Base-by-base conservation (phyloP, 2,888 invertebrate species). In the Caenorhabditis sulstoni region DNA sequence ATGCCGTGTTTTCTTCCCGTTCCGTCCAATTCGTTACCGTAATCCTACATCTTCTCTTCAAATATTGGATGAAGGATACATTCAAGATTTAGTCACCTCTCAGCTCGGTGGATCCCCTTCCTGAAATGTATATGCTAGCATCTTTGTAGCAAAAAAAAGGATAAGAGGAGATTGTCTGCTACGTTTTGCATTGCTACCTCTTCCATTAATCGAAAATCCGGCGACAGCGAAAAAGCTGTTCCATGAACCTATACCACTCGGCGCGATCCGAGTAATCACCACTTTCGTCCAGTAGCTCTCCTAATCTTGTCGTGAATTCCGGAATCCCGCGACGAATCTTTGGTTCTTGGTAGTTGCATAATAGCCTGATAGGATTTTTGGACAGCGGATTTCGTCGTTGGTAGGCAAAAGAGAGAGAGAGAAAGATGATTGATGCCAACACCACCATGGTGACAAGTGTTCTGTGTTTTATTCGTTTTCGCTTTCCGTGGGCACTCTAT, bases 111-210 rank as follows among this genome's bases (percentile, higher is more conserved):
- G 29, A 29, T 29, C 44, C 4, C 2, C n/a, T 39, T 1, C 8
- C 3, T n/a, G n/a, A 41, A 18, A 18, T 45, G 57, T 23, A 16
- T 23, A 23, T 16, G 4, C 7, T 7, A 49, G 12, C 41, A 8
- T 14, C 11, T 14, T 41, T 41, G 41, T 41, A 41, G 41, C 41
- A 41, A 41, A 41, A 11, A 29, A 5, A 11, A 41, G 29, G 45
- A 59, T 35, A 52, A 59, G 18, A 45, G 14, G 41, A 29, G 59
- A 59, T 52, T 59, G 68, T 68, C 68, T 68, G 11, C 23, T 52
- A 52, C 44, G n/a, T 58, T 44, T 9, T 3, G 23, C 5, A 9
- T 3, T 8, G 7, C 37, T 35, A 29, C 16, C 41, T 50, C 11
- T n/a, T 61, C 29, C 8, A 20, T 50, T 44, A 68, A 61, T 45